These are phyloP conservation scores for Meghimatium bilineatum DNA, from an alignment of 2,888 invertebrate genomes.

Conservation along the genomic window DNA sequence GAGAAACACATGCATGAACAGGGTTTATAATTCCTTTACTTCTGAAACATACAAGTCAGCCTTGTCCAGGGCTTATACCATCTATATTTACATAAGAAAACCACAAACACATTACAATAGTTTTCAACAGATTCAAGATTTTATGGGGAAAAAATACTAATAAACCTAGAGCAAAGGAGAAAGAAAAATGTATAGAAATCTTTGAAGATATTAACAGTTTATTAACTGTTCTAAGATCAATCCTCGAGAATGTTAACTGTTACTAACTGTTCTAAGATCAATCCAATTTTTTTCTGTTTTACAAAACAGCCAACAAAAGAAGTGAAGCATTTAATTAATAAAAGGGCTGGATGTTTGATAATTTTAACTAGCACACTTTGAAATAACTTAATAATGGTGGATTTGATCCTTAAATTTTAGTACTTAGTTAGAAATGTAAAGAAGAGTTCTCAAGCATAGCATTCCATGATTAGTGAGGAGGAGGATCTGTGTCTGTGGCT, in stretches of 20 bases:
- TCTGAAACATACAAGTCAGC: constrained; percentile 23
- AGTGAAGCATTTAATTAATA: constrained; percentile 27
- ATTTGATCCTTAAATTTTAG: constrained; percentile 24
- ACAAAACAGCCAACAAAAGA: constrained; percentile 23
- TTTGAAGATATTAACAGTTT: constrained; percentile 5
- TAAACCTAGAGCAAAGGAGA: background rate
- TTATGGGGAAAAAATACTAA: constrained; percentile 3
- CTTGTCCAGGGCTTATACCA: constrained; percentile 4
- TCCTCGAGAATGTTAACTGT: constrained; percentile 2
- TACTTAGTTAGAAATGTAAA: constrained; percentile 36
- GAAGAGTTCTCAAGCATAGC: constrained; percentile 3
- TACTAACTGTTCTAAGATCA: constrained; percentile 1
- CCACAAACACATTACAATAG: constrained; percentile 22
- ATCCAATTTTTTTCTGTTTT: background rate
- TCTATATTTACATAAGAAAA: constrained; percentile 24
- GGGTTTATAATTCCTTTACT: background rate
- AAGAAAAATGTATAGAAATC: background rate
- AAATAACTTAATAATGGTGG: constrained; percentile 35
- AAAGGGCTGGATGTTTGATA: constrained; percentile 28
- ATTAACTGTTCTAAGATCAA: constrained; percentile 6
- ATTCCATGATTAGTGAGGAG: constrained; percentile 63
- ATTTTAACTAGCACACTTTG: constrained; percentile 25
- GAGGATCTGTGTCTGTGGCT: constrained; percentile 72
- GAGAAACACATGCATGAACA: background rate
- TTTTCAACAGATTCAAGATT: constrained; percentile 13